Percentiles rank a stretch among this genome's conserved stretches.
Conservation (phyloP, 2,797 vertebrate species). For the Darevskia mixta region DNA sequence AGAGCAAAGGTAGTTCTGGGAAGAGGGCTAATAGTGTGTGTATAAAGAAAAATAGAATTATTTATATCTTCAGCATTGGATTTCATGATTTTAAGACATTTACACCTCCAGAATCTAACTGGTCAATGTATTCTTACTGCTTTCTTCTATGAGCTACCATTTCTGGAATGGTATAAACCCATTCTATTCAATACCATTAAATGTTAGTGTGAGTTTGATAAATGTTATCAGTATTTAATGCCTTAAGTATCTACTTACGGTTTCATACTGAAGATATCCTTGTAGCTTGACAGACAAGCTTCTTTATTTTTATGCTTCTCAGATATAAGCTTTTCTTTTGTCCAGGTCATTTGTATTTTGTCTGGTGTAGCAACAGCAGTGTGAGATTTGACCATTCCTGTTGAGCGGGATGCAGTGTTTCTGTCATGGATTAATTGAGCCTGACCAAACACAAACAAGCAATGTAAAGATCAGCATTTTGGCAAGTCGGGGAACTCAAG, state of each 20-base stretch:
- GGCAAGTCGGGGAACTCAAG: not conserved
- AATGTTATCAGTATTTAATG: not conserved
- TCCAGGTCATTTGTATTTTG: constrained; percentile 97
- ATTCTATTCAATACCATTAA: too few species aligned
- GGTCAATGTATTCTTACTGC: not conserved
- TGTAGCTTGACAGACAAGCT: constrained; percentile 79
- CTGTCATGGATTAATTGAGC: constrained; percentile 96
- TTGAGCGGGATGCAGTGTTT: constrained; percentile 88
- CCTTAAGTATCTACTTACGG: constrained; percentile 85
- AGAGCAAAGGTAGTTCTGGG: not conserved
- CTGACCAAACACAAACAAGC: constrained; percentile 73
- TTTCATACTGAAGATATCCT: constrained; percentile 96
- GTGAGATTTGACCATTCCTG: constrained; percentile 72
- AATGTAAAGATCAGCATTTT: constrained; percentile 30
- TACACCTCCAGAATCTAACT: not conserved
- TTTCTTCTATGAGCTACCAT: not conserved
- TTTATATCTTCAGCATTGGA: not conserved
- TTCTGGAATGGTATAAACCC: not conserved
- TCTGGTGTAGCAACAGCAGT: constrained; percentile 78
- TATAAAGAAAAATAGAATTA: not conserved
- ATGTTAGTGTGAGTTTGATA: not conserved
- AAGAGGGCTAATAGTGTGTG: not conserved
- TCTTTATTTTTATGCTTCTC: constrained; percentile 90
- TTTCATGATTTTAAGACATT: not conserved
- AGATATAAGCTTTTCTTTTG: constrained; percentile 90